phyloP scores from a whole-genome alignment of 2,113 vertebrate species.

The Bos javanicus region DNA sequence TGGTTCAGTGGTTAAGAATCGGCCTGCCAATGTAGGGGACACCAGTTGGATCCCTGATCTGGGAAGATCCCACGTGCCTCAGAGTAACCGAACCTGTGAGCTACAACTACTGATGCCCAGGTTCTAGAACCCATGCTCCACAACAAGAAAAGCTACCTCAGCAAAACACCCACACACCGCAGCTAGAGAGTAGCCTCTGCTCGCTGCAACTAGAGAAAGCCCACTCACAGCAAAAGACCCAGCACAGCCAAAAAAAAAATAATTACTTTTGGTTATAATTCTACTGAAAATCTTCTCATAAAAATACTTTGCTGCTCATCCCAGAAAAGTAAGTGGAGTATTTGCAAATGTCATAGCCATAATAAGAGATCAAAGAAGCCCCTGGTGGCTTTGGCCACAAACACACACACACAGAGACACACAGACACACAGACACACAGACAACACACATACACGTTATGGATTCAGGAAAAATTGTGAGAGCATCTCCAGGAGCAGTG shows the following conservation, averaged over 20 bases:
- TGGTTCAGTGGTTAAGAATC: not conserved
- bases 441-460: not conserved
- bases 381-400: not conserved
- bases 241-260: not conserved
- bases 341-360: not conserved
- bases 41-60: not conserved
- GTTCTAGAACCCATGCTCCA: not conserved
- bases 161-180: not conserved
- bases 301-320: not conserved
- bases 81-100: not conserved
- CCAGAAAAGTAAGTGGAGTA: not conserved
- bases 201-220: not conserved
- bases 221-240: not conserved
- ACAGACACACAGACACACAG: accelerated
- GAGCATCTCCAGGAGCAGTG: not conserved
- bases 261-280: not conserved
- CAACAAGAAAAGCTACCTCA: not conserved
- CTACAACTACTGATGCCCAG: not conserved
- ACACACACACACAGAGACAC: too few relatives aligned
- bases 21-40: not conserved
- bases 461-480: not conserved
- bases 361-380: not conserved
- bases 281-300: not conserved
- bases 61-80: not conserved
- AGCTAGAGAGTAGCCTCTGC: not conserved